A percentile compares a stretch with the other conserved stretches of the same genome.
phyloP scores from a whole-genome alignment of 2,113 vertebrate species.

The Calonectris borealis region DNA sequence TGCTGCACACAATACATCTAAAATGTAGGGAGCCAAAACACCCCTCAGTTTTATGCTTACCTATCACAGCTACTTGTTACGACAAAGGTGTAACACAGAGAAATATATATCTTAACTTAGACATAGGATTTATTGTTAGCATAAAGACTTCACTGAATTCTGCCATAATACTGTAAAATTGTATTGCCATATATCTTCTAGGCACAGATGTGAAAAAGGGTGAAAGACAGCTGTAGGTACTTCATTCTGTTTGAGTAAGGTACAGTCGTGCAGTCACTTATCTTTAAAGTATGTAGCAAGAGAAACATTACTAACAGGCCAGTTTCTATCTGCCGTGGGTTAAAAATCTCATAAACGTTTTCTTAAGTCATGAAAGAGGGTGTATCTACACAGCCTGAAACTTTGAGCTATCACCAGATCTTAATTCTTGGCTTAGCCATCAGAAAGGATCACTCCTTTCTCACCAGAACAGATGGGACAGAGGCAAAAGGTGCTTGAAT shows the following conservation, averaged over 20 bases:
- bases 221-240: neutral
- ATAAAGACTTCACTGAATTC: neutral
- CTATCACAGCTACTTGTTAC: neutral
- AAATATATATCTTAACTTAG: neutral
- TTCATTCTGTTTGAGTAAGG: neutral
- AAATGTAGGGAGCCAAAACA: neutral
- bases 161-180: neutral
- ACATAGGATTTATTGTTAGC: neutral
- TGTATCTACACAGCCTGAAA: neutral
- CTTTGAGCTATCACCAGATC: neutral
- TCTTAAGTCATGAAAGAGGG: neutral
- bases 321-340: neutral
- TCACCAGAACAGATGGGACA: neutral
- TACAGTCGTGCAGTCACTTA: neutral
- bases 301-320: neutral
- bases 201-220: no score
- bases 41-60: neutral
- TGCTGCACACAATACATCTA: neutral
- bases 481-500: neutral
- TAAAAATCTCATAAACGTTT: neutral
- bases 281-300: neutral
- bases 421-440: neutral
- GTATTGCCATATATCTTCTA: neutral
- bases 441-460: neutral
- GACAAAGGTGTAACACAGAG: neutral